A percentile compares a stretch with the other conserved stretches of the same genome.
These are phyloP conservation scores for Aeoliscus strigatus DNA, from an alignment of 2,797 vertebrate genomes.

Conservation along the genomic window DNA sequence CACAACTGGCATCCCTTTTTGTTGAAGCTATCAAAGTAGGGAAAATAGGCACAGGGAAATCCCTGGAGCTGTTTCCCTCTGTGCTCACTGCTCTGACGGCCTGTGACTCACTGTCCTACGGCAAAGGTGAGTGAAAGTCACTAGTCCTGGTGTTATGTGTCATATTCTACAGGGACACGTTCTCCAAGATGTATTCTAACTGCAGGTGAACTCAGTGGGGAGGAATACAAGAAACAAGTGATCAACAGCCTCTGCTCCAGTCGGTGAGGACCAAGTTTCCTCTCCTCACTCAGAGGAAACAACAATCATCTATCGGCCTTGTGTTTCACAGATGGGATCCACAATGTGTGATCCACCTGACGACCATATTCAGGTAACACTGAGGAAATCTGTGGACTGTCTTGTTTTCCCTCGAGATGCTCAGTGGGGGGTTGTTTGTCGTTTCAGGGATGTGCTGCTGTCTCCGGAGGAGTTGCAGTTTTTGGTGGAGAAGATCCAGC, in stretches of 20 bases:
- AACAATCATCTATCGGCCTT: neutral
- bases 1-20: slow-evolving; percentile 83
- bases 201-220: slow-evolving; percentile 87
- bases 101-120: slow-evolving; percentile 81
- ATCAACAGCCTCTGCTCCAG: slow-evolving; percentile 91
- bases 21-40: slow-evolving; percentile 83
- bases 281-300: no score
- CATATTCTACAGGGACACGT: no score
- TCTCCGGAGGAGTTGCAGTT: slow-evolving; percentile 87
- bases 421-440: neutral
- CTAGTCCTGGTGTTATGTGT: neutral
- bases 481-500: slow-evolving; percentile 85
- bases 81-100: slow-evolving; percentile 83
- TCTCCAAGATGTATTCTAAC: no score
- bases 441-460: slow-evolving; percentile 84
- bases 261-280: slow-evolving; percentile 70
- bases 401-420: no score
- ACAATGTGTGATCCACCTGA: slow-evolving; percentile 84
- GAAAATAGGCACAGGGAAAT: slow-evolving; percentile 84
- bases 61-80: slow-evolving; percentile 91
- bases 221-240: slow-evolving; percentile 92
- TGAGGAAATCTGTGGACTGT: no score
- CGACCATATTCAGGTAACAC: slow-evolving; percentile 93
- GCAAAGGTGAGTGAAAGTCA: slow-evolving; percentile 77
- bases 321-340: slow-evolving; percentile 84